A percentile compares a stretch with the other conserved stretches of the same genome.
Evolutionary conservation across 2,888 invertebrate species (phyloP).

Genomic region (Pediacus dermestoides): DNA sequence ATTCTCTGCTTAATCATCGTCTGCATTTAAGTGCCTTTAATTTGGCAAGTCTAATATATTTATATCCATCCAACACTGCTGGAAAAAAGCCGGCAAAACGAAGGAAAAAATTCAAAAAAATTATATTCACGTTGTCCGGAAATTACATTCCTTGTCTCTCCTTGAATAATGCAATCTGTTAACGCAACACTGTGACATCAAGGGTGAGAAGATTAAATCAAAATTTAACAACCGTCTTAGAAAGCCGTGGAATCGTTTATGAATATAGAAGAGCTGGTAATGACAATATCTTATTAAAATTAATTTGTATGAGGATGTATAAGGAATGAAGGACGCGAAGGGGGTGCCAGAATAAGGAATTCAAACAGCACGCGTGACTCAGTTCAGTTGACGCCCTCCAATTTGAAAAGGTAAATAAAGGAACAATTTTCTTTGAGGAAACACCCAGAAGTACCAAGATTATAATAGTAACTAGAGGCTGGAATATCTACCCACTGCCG

Average conservation of each 20-base stretch:
- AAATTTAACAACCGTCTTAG: conserved; percentile 41
- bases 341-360: too few relatives aligned
- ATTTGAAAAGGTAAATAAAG: too few relatives aligned
- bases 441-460: too few relatives aligned
- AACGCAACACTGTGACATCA: conserved; percentile 34
- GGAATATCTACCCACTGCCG: too few relatives aligned
- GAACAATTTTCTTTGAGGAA: too few relatives aligned
- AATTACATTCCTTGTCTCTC: conserved; percentile 5
- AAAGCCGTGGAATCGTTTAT: conserved; percentile 40
- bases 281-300: conserved; percentile 26
- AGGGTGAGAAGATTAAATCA: conserved; percentile 37
- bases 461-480: too few relatives aligned
- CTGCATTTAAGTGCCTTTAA: conserved; percentile 3
- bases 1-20: conserved; percentile 4
- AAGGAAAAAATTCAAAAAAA: conserved; percentile 3
- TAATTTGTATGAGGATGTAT: too few relatives aligned
- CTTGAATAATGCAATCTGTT: conserved; percentile 31
- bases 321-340: too few relatives aligned
- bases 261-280: conserved; percentile 42
- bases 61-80: too few relatives aligned
- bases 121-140: conserved; percentile 5
- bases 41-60: neutral
- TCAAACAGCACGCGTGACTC: too few relatives aligned
- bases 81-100: too few relatives aligned
- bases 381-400: too few relatives aligned